These are phyloP conservation scores for Panagrolaimus sp. DNA, from an alignment of 1,140 invertebrate species.

Conservation along the genomic window DNA sequence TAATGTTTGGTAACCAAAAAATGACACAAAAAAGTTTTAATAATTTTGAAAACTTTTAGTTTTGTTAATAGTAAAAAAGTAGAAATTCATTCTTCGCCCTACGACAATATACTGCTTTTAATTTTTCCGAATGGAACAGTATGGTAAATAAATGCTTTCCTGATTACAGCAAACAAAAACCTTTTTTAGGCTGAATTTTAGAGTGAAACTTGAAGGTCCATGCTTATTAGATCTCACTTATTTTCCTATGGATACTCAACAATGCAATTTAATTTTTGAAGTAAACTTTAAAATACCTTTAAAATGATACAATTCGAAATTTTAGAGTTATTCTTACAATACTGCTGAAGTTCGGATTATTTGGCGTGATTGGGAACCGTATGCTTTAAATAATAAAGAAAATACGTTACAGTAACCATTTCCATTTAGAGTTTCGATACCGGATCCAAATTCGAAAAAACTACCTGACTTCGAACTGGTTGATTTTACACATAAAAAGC, in stretches of 20 bases:
- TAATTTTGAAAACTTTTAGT: conserved; percentile 28
- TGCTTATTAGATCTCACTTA: conserved; percentile 50
- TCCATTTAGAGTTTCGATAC: conserved; percentile 41
- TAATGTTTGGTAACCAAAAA: conserved; percentile 44
- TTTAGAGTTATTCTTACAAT: conserved; percentile 54
- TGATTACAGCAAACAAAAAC: background rate
- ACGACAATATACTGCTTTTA: conserved; percentile 49
- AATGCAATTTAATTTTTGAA: conserved; percentile 54
- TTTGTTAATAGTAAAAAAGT: conserved; percentile 57
- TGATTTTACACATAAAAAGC: conserved; percentile 37
- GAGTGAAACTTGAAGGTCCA: conserved; percentile 46
- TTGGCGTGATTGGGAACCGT: conserved; percentile 54
- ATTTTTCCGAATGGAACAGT: conserved; percentile 51
- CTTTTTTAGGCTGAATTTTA: conserved; percentile 45
- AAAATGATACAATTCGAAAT: background rate
- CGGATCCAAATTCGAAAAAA: conserved; percentile 51
- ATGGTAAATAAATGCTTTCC: conserved; percentile 14
- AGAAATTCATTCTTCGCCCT: conserved; percentile 52
- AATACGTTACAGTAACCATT: too few species aligned
- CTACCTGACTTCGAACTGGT: conserved; percentile 56
- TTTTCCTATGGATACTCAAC: conserved; percentile 51
- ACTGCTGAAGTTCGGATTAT: conserved; percentile 56
- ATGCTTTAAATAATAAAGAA: too few species aligned
- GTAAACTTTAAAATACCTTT: conserved; percentile 14
- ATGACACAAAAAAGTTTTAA: conserved; percentile 8